phyloP scores from a whole-genome alignment of 2,888 invertebrate species.

The Drosophila yooni region DNA sequence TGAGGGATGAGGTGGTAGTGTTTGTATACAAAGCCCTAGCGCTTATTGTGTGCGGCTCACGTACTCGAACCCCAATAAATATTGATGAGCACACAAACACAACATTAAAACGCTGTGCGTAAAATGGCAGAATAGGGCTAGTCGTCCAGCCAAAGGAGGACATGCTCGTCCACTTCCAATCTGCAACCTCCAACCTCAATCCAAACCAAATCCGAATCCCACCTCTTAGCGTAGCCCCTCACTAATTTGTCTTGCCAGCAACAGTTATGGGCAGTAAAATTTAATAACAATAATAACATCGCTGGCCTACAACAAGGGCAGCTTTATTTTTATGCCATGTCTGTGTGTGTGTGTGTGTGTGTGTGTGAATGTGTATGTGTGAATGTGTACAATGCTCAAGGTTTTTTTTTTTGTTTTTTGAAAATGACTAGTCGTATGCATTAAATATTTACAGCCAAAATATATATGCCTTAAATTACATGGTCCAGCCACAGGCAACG shows the following conservation, averaged over 20 bases:
- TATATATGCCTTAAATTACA: constrained; percentile 66
- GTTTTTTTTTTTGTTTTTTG: constrained; percentile 27
- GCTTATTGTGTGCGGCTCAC: constrained; percentile 74
- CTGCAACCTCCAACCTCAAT: background rate
- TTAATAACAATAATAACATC: constrained; percentile 79
- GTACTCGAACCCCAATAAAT: constrained; percentile 79
- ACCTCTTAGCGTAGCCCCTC: constrained; percentile 5
- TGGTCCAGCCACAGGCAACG: constrained; percentile 1
- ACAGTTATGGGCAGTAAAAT: constrained; percentile 79
- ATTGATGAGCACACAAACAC: constrained; percentile 80
- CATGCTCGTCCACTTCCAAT: constrained; percentile 3
- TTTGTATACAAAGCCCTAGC: constrained; percentile 6
- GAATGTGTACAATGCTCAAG: constrained; percentile 7
- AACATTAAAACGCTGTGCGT: constrained; percentile 77
- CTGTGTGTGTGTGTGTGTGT: constrained; percentile 15
- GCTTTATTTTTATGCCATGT: constrained; percentile 62
- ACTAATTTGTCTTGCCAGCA: constrained; percentile 69
- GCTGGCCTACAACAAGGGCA: constrained; percentile 57
- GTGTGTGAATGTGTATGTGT: constrained; percentile 14
- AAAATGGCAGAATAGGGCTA: constrained; percentile 40
- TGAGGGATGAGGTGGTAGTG: background rate
- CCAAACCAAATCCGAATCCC: background rate
- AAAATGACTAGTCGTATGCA: constrained; percentile 63
- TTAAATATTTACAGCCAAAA: constrained; percentile 76
- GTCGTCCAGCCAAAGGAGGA: constrained; percentile 15